phyloP scores from a whole-genome alignment of 92 coral and sea anemone genomes.

The Phenganax stokvisi region DNA sequence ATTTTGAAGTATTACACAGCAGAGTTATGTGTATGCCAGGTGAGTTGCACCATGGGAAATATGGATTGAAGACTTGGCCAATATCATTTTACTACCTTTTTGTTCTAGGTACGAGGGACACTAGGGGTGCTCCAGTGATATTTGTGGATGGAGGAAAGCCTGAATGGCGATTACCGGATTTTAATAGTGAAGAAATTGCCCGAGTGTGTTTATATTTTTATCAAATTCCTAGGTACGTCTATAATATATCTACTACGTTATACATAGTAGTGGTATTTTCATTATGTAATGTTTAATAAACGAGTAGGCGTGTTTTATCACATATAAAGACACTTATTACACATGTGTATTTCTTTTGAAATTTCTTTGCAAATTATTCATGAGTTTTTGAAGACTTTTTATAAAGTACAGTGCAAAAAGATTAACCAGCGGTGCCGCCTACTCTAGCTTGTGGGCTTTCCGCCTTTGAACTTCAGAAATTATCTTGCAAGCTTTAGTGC shows the following conservation, averaged over 20 bases:
- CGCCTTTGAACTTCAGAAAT: too few species aligned
- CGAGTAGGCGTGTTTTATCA: too few species aligned
- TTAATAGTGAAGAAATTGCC: slow-evolving; percentile 74
- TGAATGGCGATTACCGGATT: slow-evolving; percentile 74
- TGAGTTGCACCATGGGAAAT: slow-evolving; percentile 34
- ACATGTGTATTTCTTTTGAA: too few species aligned
- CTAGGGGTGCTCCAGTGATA: slow-evolving; percentile 71
- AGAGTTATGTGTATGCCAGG: slow-evolving; percentile 87
- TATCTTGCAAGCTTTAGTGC: too few species aligned
- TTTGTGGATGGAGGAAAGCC: slow-evolving; percentile 66
- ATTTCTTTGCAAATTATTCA: too few species aligned
- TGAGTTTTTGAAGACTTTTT: too few species aligned
- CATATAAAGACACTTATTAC: too few species aligned
- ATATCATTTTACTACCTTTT: not conserved
- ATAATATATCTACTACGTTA: not conserved
- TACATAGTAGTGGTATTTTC: too few species aligned
- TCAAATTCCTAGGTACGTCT: slow-evolving; percentile 77
- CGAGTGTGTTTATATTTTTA: slow-evolving; percentile 78
- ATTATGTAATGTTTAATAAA: too few species aligned
- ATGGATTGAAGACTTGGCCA: not conserved
- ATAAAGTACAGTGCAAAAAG: too few species aligned
- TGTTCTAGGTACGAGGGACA: slow-evolving; percentile 66
- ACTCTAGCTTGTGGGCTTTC: too few species aligned
- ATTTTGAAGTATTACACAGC: slow-evolving; percentile 92
- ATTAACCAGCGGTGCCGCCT: too few species aligned